phyloP scores from a whole-genome alignment of 2,797 vertebrate genomes.

The Uromys caudimaculatus region DNA sequence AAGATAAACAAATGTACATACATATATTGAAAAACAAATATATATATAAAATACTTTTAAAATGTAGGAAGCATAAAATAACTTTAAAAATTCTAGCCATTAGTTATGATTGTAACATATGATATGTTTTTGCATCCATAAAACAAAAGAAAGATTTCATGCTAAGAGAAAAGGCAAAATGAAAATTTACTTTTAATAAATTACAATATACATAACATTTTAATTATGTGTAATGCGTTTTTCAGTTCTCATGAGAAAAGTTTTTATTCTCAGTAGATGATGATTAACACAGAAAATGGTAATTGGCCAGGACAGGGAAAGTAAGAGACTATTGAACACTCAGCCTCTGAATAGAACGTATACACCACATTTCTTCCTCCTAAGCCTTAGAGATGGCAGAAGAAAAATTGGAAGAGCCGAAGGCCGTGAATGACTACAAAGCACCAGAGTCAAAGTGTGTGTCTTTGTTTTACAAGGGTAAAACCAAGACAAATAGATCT shows the following conservation, averaged over 20 bases:
- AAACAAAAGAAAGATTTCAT: conserved; percentile 21
- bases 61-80: neutral
- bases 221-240: neutral
- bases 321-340: neutral
- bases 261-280: neutral
- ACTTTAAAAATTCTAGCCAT: neutral
- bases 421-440: neutral
- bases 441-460: neutral
- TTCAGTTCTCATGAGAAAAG: neutral
- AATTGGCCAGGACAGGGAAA: neutral
- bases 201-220: neutral
- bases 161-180: conserved; percentile 31
- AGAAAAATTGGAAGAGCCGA: neutral
- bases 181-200: neutral
- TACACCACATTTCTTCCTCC: neutral
- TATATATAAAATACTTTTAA: neutral
- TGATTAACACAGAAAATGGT: neutral
- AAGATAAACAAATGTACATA: neutral
- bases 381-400: neutral
- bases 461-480: neutral
- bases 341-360: neutral
- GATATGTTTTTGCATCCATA: neutral
- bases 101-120: neutral
- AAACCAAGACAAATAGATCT: neutral
- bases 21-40: neutral